These are phyloP conservation scores for Corythoichthys intestinalis DNA, from an alignment of 2,113 vertebrate genomes.

Conservation along the genomic window DNA sequence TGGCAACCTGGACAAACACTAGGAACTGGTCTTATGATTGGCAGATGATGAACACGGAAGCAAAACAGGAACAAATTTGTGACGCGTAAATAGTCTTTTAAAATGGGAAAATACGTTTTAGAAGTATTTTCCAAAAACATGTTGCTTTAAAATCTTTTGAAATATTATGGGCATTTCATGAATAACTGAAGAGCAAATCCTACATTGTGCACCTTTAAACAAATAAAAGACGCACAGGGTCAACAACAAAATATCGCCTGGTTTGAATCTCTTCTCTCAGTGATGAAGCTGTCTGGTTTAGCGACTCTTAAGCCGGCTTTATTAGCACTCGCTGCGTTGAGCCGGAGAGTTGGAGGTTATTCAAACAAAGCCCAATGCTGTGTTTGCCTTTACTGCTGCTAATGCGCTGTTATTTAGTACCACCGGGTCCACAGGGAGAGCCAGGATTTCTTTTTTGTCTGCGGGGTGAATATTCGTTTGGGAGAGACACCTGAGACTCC, in stretches of 20 bases:
- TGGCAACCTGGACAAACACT: too few relatives aligned
- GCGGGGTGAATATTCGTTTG: constrained; percentile 80
- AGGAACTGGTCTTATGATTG: too few relatives aligned
- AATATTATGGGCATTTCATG: too few relatives aligned
- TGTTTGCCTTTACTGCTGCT: constrained; percentile 48
- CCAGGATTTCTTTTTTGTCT: constrained; percentile 45
- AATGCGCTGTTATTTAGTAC: constrained; percentile 60
- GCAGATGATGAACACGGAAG: too few relatives aligned
- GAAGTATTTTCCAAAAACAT: too few relatives aligned
- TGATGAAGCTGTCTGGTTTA: constrained; percentile 57
- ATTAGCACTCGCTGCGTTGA: constrained; percentile 45
- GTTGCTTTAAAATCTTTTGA: too few relatives aligned
- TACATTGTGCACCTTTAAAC: too few relatives aligned
- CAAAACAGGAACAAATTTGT: too few relatives aligned
- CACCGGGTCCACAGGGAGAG: constrained; percentile 58
- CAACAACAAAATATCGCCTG: constrained; percentile 7
- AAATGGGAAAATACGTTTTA: too few relatives aligned
- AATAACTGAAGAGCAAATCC: too few relatives aligned
- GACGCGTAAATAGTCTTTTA: too few relatives aligned
- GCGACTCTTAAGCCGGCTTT: constrained; percentile 58
- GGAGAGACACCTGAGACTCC: constrained; percentile 80
- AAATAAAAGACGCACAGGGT: constrained; percentile 4
- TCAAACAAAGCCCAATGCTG: constrained; percentile 53
- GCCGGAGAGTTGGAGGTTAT: constrained; percentile 55
- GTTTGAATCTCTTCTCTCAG: constrained; percentile 28